Evolutionary conservation across 2,113 vertebrate species (phyloP), one percentile per base, ranked within the genome.

Genomic region (Muntiacus muntjak): DNA sequence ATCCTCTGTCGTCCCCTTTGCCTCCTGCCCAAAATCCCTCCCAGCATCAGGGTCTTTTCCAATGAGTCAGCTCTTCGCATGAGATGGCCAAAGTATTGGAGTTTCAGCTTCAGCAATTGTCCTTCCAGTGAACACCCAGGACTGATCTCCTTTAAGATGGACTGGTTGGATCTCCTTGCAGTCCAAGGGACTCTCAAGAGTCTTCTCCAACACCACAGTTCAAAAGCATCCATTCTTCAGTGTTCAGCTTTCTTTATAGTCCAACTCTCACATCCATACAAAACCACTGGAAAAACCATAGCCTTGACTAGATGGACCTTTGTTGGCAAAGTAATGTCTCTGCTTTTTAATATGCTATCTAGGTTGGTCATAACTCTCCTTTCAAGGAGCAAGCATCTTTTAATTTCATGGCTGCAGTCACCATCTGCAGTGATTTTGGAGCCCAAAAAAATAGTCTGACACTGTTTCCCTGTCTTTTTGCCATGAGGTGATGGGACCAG

Each of bases 371-470:
- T 71, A 71, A 36, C 67, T 71, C 23, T 71, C 36, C n/a, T 71
- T 71, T 9, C 4, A 71, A 71, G n/a, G 64, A 71, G 17, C 4
- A 71, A 71, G 64, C 0, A 0, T 71, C n/a, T 71, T 67, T 71
- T 71, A 71, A 23, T 6, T 71, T 71, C 67, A 71, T 36, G 67
- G 19, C n/a, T 71, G 67, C 5, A 71, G 0, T 36, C 67, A 71
- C 67, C 19, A 71, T 71, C 67, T 71, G 19, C 67, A 36, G n/a
- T 36, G n/a, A 71, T 40, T 71, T 71, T 36, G 5, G n/a, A 71
- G 9, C 67, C n/a, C n/a, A 0, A 1, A 0, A 67, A 71, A 71
- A 71, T 71, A 36, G 17, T 12, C 17, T 23, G 8, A 1, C n/a
- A 36, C n/a, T 71, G 64, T 17, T 36, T 67, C 33, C 2, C 4